Evolutionary conservation across 2,888 invertebrate genomes (phyloP).

Genomic region (Drosophila niveifrons): DNA sequence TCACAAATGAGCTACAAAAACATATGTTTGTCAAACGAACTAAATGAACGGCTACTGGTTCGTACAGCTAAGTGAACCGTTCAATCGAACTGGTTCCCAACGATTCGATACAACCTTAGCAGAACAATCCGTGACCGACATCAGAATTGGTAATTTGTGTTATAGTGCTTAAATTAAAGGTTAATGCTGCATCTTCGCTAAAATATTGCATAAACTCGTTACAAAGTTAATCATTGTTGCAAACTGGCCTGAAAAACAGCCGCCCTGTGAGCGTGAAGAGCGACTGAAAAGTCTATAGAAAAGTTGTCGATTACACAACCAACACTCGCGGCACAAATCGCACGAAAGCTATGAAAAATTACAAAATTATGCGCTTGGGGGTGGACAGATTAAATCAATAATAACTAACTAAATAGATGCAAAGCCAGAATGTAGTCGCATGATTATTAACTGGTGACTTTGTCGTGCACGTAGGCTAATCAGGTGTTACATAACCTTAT

Average conservation of each 20-base stretch:
- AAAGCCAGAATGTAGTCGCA: background rate
- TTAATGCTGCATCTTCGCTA: constrained; percentile 1
- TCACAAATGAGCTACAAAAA: background rate
- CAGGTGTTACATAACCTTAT: constrained; percentile 65
- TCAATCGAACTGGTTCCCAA: constrained; percentile 21
- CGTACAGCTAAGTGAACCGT: constrained; percentile 2
- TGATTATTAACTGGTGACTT: constrained; percentile 15
- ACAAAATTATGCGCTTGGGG: constrained; percentile 38
- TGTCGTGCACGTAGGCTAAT: constrained; percentile 29
- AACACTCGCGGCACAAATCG: constrained; percentile 51
- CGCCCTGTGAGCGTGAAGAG: background rate
- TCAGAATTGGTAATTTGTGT: constrained; percentile 51
- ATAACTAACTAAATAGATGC: constrained; percentile 10
- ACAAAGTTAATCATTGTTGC: background rate
- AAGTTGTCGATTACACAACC: constrained; percentile 69
- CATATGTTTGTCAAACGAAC: constrained; percentile 20
- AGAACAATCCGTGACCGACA: constrained; percentile 47
- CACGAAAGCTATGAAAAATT: constrained; percentile 47
- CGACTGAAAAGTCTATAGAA: constrained; percentile 23
- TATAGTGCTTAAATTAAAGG: constrained; percentile 34
- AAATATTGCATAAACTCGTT: background rate
- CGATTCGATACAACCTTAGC: constrained; percentile 29
- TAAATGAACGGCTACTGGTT: constrained; percentile 9
- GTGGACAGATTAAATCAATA: constrained; percentile 6
- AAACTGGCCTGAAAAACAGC: background rate